Evolutionary conservation across 2,888 invertebrate species (phyloP).

Genomic region (Gortyna flavago): DNA sequence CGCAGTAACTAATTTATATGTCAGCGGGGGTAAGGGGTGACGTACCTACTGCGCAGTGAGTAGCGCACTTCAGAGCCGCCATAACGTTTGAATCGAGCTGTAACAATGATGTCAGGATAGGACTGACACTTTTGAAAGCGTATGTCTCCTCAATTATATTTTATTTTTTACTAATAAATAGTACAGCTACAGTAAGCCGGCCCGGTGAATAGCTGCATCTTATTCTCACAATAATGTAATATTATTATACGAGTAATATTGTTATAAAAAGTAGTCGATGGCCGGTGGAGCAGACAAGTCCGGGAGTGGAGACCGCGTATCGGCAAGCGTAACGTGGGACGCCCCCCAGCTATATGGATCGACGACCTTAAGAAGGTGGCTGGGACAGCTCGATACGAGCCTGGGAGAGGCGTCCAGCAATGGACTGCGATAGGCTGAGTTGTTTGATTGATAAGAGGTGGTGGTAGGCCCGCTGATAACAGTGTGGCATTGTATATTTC

Average conservation of each 20-base stretch:
- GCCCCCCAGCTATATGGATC: no score
- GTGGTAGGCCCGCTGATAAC: neutral
- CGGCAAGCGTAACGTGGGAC: no score
- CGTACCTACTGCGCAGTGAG: neutral
- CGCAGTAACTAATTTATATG: neutral
- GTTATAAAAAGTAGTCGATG: neutral
- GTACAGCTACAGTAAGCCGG: neutral
- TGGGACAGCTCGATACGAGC: no score
- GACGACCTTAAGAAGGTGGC: no score
- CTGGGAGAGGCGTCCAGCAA: no score
- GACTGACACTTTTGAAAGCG: neutral
- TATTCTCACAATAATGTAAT: no score
- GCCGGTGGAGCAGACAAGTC: no score
- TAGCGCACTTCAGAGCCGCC: neutral
- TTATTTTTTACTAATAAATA: neutral
- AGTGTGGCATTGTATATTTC: neutral
- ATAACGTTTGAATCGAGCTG: neutral
- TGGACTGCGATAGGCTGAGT: no score
- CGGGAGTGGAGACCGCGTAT: no score
- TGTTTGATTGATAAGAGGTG: neutral
- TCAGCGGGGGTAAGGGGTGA: neutral
- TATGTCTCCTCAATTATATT: neutral
- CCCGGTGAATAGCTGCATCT: neutral
- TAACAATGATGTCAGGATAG: neutral
- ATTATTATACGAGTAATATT: neutral